These are phyloP conservation scores for Iphiclides podalirius DNA, from an alignment of 2,888 invertebrate genomes.

Conservation along the genomic window DNA sequence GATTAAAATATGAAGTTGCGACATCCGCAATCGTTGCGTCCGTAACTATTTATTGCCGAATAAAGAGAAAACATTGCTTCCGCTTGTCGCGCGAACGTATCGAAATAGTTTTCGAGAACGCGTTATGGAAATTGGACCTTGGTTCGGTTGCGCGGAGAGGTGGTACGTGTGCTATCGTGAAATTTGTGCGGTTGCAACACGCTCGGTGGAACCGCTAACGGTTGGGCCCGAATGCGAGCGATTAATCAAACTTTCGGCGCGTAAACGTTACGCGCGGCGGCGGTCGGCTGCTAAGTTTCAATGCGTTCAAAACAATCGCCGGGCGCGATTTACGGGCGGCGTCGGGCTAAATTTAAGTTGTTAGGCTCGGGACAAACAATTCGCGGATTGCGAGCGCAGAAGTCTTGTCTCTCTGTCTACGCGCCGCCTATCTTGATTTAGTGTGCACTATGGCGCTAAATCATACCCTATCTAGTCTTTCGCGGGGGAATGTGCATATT, in stretches of 20 bases:
- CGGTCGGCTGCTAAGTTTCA: conserved; percentile 59
- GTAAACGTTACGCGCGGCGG: conserved; percentile 44
- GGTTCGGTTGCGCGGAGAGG: conserved; percentile 32
- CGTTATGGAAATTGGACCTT: conserved; percentile 36
- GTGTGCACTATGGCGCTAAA: conserved; percentile 61
- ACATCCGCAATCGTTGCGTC: conserved; percentile 26
- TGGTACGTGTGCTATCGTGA: conserved; percentile 18
- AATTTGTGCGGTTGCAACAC: conserved; percentile 43
- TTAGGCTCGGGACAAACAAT: conserved; percentile 75
- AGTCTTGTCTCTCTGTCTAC: conserved; percentile 58
- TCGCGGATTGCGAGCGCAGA: conserved; percentile 70
- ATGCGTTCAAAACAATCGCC: conserved; percentile 71
- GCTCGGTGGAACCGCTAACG: conserved; percentile 42
- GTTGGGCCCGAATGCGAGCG: conserved; percentile 37
- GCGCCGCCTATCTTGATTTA: conserved; percentile 71
- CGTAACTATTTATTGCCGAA: conserved; percentile 37
- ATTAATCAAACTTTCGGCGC: conserved; percentile 64
- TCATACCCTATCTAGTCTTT: conserved; percentile 46
- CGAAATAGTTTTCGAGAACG: conserved; percentile 29
- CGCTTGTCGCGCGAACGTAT: conserved; percentile 27
- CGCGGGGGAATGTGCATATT: conserved; percentile 28
- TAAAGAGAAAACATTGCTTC: conserved; percentile 38
- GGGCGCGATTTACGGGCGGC: conserved; percentile 73
- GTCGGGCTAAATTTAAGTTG: conserved; percentile 76
- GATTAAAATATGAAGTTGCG: conserved; percentile 35